Evolutionary conservation across 2,113 vertebrate genomes (phyloP).

Genomic region (Mus spicilegus): DNA sequence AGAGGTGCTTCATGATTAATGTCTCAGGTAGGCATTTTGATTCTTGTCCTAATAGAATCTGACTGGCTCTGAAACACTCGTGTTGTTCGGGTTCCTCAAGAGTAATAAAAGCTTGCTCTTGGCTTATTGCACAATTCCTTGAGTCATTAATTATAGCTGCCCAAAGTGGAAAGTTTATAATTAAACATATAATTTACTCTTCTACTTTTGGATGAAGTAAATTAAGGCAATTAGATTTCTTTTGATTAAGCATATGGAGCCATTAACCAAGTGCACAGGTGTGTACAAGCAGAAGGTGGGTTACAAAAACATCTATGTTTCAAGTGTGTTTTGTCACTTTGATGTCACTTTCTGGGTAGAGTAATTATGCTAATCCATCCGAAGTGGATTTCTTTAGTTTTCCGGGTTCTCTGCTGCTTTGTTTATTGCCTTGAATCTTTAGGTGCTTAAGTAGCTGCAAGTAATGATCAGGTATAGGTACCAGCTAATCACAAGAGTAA

Average conservation of each 20-base stretch:
- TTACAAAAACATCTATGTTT: constrained; percentile 55
- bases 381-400: constrained; percentile 75
- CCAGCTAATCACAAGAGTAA: constrained; percentile 66
- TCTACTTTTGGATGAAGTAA: constrained; percentile 83
- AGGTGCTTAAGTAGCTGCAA: constrained; percentile 64
- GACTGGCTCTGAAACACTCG: constrained; percentile 76
- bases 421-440: constrained; percentile 66
- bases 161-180: constrained; percentile 87
- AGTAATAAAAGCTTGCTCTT: constrained; percentile 85
- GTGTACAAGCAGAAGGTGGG: constrained; percentile 64
- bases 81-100: constrained; percentile 81
- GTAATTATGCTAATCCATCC: constrained; percentile 77
- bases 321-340: constrained; percentile 65
- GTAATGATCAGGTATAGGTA: constrained; percentile 68
- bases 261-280: constrained; percentile 61
- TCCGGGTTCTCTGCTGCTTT: constrained; percentile 57
- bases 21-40: constrained; percentile 79
- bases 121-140: constrained; percentile 83
- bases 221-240: constrained; percentile 86
- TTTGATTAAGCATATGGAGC: constrained; percentile 80
- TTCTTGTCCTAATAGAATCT: constrained; percentile 85
- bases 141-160: constrained; percentile 90
- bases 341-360: constrained; percentile 74
- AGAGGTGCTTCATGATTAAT: constrained; percentile 84
- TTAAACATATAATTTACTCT: constrained; percentile 88